phyloP scores from a whole-genome alignment of 2,113 vertebrate species.

The Suricata suricatta region DNA sequence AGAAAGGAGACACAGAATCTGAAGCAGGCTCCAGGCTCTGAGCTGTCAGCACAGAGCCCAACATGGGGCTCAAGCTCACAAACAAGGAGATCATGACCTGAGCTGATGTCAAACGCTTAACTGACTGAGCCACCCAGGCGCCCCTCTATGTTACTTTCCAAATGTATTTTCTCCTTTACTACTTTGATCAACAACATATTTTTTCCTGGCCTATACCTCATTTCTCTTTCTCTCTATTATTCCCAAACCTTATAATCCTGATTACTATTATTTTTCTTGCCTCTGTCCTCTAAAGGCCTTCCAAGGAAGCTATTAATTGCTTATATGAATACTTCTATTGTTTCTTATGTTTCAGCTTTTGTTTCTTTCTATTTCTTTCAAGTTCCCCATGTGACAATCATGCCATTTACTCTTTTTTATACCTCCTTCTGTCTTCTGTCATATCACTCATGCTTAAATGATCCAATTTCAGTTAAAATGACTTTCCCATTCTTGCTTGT shows the following conservation, averaged over 20 bases:
- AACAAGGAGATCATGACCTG: no score
- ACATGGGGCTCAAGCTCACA: no score
- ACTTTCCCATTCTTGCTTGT: background rate
- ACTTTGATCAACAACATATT: background rate
- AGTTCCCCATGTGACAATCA: background rate
- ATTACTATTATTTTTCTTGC: background rate
- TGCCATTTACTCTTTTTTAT: background rate
- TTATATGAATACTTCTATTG: background rate
- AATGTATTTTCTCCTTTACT: background rate
- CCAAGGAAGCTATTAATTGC: background rate
- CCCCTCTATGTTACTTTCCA: background rate
- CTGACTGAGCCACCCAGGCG: no score
- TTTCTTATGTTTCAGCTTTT: background rate
- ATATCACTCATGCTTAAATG: background rate
- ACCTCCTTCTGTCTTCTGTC: background rate
- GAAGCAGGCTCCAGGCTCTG: no score
- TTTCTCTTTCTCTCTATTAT: background rate
- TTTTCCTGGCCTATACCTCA: background rate
- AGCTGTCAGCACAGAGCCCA: no score
- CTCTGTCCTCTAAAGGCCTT: background rate
- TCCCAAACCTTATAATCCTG: background rate
- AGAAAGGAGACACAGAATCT: no score
- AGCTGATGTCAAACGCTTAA: no score
- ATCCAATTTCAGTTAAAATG: background rate
- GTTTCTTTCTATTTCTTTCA: background rate